These are phyloP conservation scores for Heterotis niloticus DNA, from an alignment of 2,113 vertebrate species.

Conservation along the genomic window DNA sequence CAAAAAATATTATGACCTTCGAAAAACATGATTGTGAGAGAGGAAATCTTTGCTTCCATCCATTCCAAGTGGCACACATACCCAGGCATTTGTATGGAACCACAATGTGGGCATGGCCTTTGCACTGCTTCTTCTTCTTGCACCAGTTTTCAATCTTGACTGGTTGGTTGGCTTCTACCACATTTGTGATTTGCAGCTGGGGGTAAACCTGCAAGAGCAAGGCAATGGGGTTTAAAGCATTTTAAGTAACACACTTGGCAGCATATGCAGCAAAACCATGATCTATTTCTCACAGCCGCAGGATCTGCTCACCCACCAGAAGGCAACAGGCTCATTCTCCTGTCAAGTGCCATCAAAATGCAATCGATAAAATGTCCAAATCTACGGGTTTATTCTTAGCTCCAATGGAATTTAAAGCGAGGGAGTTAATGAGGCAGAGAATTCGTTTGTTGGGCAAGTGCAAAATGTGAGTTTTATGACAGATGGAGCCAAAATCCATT, in stretches of 20 bases:
- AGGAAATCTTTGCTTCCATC: conserved; percentile 12
- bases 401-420: neutral
- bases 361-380: neutral
- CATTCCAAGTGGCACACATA: conserved; percentile 55
- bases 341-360: neutral
- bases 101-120: conserved; percentile 78
- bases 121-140: conserved; percentile 87
- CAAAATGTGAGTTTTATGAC: neutral
- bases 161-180: conserved; percentile 88
- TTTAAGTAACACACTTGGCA: neutral
- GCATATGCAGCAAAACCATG: neutral
- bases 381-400: neutral
- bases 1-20: neutral
- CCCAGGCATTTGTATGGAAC: conserved; percentile 94
- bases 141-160: conserved; percentile 91
- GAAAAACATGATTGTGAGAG: neutral
- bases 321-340: neutral
- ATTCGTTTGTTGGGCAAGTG: neutral
- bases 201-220: conserved; percentile 79
- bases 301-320: neutral
- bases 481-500: neutral
- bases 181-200: conserved; percentile 92
- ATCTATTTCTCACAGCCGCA: neutral
- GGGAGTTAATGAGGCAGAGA: neutral
- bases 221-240: conserved; percentile 7